Conservation (phyloP, 2,888 invertebrate species). For the Hoplodrina ambigua region DNA sequence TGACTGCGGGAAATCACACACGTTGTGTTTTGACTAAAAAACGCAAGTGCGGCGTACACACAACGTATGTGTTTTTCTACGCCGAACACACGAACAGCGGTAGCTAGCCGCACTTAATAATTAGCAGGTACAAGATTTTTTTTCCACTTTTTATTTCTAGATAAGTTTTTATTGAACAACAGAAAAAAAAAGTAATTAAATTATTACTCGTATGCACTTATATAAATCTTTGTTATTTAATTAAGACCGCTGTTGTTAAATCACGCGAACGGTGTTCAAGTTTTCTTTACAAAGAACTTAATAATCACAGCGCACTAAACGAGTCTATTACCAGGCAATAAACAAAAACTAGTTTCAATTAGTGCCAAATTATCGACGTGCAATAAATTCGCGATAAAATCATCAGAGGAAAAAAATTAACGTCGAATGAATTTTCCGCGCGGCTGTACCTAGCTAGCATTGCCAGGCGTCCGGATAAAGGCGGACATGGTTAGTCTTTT, state of each 20-base stretch:
- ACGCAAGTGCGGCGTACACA: too few species aligned
- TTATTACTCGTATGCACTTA: slow-evolving; percentile 20
- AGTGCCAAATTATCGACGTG: slow-evolving; percentile 40
- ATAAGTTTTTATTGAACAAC: slow-evolving; percentile 8
- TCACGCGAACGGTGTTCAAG: slow-evolving; percentile 14
- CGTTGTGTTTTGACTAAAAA: too few species aligned
- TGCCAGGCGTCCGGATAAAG: too few species aligned
- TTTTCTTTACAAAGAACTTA: slow-evolving; percentile 26
- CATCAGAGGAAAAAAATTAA: neutral
- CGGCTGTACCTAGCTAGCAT: slow-evolving; percentile 41
- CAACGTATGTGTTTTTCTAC: too few species aligned
- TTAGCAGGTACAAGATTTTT: slow-evolving; percentile 1
- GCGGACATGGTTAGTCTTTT: too few species aligned
- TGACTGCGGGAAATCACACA: too few species aligned
- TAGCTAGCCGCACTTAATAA: too few species aligned
- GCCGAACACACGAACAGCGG: too few species aligned
- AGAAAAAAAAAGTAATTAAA: neutral
- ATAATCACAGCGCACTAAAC: slow-evolving; percentile 30
- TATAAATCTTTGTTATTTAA: slow-evolving; percentile 33
- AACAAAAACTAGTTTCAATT: slow-evolving; percentile 32
- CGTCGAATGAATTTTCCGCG: slow-evolving; percentile 48
- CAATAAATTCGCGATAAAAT: slow-evolving; percentile 22
- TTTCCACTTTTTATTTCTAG: slow-evolving; percentile 2
- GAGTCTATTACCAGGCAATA: slow-evolving; percentile 37
- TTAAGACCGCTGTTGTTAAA: slow-evolving; percentile 11